A percentile compares a stretch with the other conserved stretches of the same genome.
Conservation (phyloP, 2,797 vertebrate species). For the Sebastes alutus region DNA sequence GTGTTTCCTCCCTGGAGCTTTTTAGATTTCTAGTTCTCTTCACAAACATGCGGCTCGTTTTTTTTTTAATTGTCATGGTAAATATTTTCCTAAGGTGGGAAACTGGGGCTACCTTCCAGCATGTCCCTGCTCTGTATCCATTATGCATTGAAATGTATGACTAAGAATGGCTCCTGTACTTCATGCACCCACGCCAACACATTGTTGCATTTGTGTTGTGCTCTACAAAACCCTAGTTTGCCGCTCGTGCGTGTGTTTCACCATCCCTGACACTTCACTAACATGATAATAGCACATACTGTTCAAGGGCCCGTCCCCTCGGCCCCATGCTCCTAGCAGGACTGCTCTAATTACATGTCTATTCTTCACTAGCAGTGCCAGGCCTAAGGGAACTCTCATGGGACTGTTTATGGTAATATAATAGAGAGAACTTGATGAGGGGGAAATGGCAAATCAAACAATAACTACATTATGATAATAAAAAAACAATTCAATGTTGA, state of each 20-base stretch:
- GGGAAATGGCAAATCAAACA: neutral
- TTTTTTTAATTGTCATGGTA: neutral
- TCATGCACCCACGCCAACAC: neutral
- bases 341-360: conserved; percentile 55
- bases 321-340: conserved; percentile 29
- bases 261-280: neutral
- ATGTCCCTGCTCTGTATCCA: neutral
- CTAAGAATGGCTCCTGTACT: neutral
- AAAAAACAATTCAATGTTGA: neutral
- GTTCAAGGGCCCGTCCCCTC: neutral
- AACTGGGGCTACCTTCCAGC: neutral
- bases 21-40: conserved; percentile 15
- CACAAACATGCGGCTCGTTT: neutral
- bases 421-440: too few relatives aligned
- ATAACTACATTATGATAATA: neutral
- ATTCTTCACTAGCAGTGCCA: conserved; percentile 23
- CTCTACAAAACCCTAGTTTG: neutral
- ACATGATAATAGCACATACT: conserved; percentile 11
- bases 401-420: neutral
- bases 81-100: neutral
- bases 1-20: conserved; percentile 56
- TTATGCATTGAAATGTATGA: neutral
- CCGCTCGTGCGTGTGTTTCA: neutral
- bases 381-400: neutral
- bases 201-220: neutral